These are phyloP conservation scores for Solea solea DNA, from an alignment of 2,113 vertebrate genomes.

Conservation along the genomic window DNA sequence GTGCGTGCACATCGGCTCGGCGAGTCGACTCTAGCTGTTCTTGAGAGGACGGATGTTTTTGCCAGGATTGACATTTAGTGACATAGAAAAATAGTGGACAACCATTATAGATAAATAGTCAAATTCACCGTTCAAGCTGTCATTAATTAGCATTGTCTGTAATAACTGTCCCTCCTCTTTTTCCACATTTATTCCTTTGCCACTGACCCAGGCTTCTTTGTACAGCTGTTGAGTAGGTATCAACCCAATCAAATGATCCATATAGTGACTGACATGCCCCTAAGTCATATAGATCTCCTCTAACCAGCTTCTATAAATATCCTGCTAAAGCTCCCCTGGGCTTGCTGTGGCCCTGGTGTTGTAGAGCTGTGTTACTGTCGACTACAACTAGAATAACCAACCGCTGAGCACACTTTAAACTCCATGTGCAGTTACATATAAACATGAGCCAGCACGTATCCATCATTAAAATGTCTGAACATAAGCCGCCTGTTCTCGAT, in stretches of 20 bases:
- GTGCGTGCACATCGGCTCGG: constrained; percentile 50
- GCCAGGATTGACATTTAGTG: background rate
- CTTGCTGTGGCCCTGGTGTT: constrained; percentile 43
- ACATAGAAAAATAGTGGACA: background rate
- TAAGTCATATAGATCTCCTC: constrained; percentile 67
- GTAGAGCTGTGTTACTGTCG: constrained; percentile 60
- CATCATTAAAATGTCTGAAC: constrained; percentile 6
- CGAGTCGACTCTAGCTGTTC: constrained; percentile 15
- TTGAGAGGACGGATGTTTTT: background rate
- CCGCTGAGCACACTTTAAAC: constrained; percentile 28
- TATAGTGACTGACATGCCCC: constrained; percentile 46
- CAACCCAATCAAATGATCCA: constrained; percentile 47
- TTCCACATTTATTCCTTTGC: constrained; percentile 9
- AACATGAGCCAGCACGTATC: constrained; percentile 2
- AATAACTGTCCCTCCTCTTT: background rate
- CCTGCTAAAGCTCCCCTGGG: constrained; percentile 47
- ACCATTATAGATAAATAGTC: background rate
- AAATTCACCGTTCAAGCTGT: background rate
- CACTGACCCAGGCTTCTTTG: constrained; percentile 27
- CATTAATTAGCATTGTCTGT: background rate
- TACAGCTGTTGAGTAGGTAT: constrained; percentile 43
- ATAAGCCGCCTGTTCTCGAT: constrained; percentile 13
- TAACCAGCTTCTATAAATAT: constrained; percentile 69
- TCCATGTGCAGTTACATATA: constrained; percentile 20
- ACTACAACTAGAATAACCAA: constrained; percentile 48